Evolutionary conservation across 2,797 vertebrate genomes (phyloP).

Genomic region (Thunnus albacares): DNA sequence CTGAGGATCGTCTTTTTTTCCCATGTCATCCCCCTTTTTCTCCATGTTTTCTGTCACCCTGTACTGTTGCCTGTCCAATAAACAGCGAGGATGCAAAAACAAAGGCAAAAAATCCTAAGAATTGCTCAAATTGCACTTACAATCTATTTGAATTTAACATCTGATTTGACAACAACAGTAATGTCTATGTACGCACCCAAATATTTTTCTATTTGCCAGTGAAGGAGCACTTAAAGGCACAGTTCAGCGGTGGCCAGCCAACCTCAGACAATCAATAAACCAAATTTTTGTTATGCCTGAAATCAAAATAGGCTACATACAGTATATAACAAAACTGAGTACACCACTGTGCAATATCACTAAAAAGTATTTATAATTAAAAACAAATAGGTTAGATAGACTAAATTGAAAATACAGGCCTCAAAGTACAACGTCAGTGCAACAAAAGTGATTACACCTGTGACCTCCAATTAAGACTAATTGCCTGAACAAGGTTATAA

Average conservation of each 20-base stretch:
- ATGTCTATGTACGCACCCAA: neutral
- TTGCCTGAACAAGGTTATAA: too few species aligned
- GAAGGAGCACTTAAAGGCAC: neutral
- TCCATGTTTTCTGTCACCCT: too few species aligned
- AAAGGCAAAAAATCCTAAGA: neutral
- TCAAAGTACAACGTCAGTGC: too few species aligned
- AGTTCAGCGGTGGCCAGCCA: neutral
- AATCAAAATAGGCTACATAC: neutral
- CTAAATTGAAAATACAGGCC: too few species aligned
- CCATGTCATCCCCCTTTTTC: too few species aligned
- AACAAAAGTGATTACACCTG: too few species aligned
- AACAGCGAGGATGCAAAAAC: neutral
- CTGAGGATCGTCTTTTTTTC: too few species aligned
- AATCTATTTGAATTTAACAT: conserved; percentile 8
- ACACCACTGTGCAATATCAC: too few species aligned
- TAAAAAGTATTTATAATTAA: too few species aligned
- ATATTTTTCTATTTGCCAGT: conserved; percentile 11
- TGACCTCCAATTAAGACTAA: too few species aligned
- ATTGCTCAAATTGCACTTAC: neutral
- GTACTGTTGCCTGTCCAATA: neutral
- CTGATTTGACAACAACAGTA: conserved; percentile 8
- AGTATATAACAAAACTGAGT: too few species aligned
- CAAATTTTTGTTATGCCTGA: neutral
- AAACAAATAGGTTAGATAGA: too few species aligned
- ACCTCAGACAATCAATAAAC: neutral